Percentiles rank a stretch among this genome's conserved stretches.
Evolutionary conservation across 2,113 vertebrate species (phyloP).

Genomic region (Embiotoca jacksoni): DNA sequence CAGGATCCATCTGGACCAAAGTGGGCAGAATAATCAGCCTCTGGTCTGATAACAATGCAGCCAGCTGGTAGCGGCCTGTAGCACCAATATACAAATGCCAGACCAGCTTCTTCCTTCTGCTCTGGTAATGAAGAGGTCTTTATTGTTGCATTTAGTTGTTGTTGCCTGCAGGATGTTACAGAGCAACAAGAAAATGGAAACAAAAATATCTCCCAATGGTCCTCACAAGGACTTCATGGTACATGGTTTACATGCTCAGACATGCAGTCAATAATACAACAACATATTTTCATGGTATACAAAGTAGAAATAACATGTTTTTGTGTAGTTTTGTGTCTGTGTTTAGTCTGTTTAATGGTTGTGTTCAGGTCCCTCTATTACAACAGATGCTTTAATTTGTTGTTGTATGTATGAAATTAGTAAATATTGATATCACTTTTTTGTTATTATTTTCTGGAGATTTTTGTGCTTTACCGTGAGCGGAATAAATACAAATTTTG

Average conservation of each 20-base stretch:
- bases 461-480: too few relatives aligned
- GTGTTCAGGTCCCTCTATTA: too few relatives aligned
- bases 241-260: not conserved
- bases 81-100: constrained; percentile 29
- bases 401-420: not conserved
- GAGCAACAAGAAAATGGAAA: constrained; percentile 51
- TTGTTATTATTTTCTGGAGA: too few relatives aligned
- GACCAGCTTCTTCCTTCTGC: constrained; percentile 22
- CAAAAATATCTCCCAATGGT: not conserved
- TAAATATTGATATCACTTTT: too few relatives aligned
- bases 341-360: too few relatives aligned
- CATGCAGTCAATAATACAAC: not conserved
- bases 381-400: not conserved
- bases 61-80: constrained; percentile 70
- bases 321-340: not conserved
- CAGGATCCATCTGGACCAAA: constrained; percentile 70
- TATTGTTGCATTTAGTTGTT: constrained; percentile 31
- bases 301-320: not conserved
- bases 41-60: constrained; percentile 70
- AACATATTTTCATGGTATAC: not conserved
- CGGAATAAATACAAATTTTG: too few relatives aligned
- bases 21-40: constrained; percentile 63
- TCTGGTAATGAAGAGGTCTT: constrained; percentile 36
- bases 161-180: constrained; percentile 49
- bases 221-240: too few relatives aligned